Evolutionary conservation across 2,797 vertebrate species (phyloP), one percentile per base, ranked within the genome.

Genomic region (Brotula barbata): DNA sequence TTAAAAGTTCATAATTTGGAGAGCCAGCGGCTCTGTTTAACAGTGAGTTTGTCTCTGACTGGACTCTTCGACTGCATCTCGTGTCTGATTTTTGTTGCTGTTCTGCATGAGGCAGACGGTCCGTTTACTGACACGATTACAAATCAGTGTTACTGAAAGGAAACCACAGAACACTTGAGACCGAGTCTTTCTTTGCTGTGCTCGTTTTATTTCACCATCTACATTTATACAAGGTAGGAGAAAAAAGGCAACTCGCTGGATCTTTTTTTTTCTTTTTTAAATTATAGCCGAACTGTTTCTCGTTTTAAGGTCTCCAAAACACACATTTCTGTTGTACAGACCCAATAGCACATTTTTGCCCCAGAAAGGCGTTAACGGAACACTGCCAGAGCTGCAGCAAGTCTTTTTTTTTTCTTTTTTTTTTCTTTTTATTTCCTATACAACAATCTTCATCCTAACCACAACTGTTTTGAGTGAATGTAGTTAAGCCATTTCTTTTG

Each of bases 381-480:
- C 43, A n/a, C 12, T 61, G 56, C 64, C 45, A 8, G 15, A 46
- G 47, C 49, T 72, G 75, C 72, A 71, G 46, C 43, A 0, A 20
- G 39, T 59, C 20, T 56, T 11, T 33, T 33, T 33, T 28, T 28
- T 28, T 28, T 28, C 6, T 33, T 33, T 33, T 33, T 33, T 6
- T 33, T 39, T 39, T 39, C 5, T 39, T 39, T 25, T 4, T 9
- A 37, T 10, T 52, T 37, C 33, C 54, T 73, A 13, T 34, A 59
- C 77, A 59, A 50, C 63, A n/a, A 58, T 66, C 34, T 58, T 67
- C 51, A 64, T 77, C 64, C 81, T 82, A 84, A 85, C 81, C 59
- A 52, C 45, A 41, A 64, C 64, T 72, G 57, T 62, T 68, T 83
- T 67, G 84, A 80, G 75, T 83, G 85, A 83, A 82, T 85, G 85